A percentile compares a stretch with the other conserved stretches of the same genome.
Evolutionary conservation across 2,888 invertebrate species (phyloP).

Genomic region (Drosophila nr. perissopoda): DNA sequence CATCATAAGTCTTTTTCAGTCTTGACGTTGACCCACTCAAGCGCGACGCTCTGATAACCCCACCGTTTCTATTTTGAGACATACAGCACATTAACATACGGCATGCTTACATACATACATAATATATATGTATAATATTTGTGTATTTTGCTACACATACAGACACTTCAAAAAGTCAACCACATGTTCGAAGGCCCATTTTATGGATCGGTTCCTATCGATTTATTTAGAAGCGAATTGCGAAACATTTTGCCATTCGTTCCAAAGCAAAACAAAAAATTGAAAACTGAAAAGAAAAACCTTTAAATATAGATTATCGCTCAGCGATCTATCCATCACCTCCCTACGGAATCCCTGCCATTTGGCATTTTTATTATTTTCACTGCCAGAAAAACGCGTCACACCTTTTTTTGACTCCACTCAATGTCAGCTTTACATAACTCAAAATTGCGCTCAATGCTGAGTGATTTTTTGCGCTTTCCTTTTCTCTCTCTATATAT

Average conservation of each 20-base stretch:
- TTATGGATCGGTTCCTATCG: constrained; percentile 24
- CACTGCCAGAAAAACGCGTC: constrained; percentile 66
- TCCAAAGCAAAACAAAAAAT: background rate
- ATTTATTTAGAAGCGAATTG: constrained; percentile 55
- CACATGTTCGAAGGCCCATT: constrained; percentile 64
- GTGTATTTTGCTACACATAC: background rate
- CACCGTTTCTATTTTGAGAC: constrained; percentile 62
- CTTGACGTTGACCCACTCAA: constrained; percentile 72
- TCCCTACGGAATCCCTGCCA: constrained; percentile 14
- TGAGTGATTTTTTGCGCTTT: constrained; percentile 42
- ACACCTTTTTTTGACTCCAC: constrained; percentile 47
- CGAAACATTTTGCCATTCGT: constrained; percentile 62
- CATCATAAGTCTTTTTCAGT: constrained; percentile 46
- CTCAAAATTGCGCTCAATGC: constrained; percentile 57
- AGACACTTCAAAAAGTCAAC: constrained; percentile 54
- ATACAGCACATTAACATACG: constrained; percentile 48
- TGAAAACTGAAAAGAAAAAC: constrained; percentile 7
- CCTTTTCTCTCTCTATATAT: constrained; percentile 5
- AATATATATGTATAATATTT: background rate
- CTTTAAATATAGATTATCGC: constrained; percentile 56
- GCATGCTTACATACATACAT: background rate
- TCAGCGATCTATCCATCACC: constrained; percentile 26
- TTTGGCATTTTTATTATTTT: constrained; percentile 48
- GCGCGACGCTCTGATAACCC: constrained; percentile 78
- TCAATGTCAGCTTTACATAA: constrained; percentile 43